Evolutionary conservation across 37 sponge, comb jelly and placozoan species (phyloP), one percentile per base, ranked within the genome.

Genomic region (Ianthella basta): DNA sequence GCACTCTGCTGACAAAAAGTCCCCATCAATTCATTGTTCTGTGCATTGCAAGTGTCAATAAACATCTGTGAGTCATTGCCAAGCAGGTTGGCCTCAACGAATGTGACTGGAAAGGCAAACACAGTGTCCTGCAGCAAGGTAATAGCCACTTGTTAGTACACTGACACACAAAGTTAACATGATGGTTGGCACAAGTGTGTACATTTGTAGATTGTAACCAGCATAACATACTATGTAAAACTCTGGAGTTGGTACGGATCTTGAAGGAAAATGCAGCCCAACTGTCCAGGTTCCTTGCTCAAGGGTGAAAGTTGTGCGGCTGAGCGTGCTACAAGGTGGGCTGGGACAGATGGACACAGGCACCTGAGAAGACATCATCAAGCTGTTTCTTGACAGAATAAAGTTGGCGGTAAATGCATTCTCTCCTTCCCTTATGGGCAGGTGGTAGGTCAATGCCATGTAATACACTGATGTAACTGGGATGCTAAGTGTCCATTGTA

Each of bases 171-270:
- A n/a, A n/a, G n/a, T n/a, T n/a, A n/a, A n/a, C n/a, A n/a, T n/a
- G n/a, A n/a, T n/a, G n/a, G n/a, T n/a, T n/a, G n/a, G n/a, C n/a
- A n/a, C n/a, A n/a, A n/a, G n/a, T n/a, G n/a, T n/a, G n/a, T n/a
- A n/a, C n/a, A n/a, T n/a, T n/a, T n/a, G n/a, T n/a, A n/a, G n/a
- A n/a, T n/a, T n/a, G n/a, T n/a, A n/a, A n/a, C n/a, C n/a, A n/a
- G n/a, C n/a, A n/a, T n/a, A 69, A 69, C 78, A 8, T 41, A 75
- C 78, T 4, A 75, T 75, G 54, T 75, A 53, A 24, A 75, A 50
- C 40, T 75, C 38, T 36, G 44, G 23, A 36, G n/a, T 36, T 13
- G 37, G 23, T 32, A 27, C 21, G 78, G 50, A 40, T 23, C 25
- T 75, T 24, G 78, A 50, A 75, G 50, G 2, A 21, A 75, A 24